phyloP scores from a whole-genome alignment of 2,113 vertebrate genomes.

The Daubentonia madagascariensis region DNA sequence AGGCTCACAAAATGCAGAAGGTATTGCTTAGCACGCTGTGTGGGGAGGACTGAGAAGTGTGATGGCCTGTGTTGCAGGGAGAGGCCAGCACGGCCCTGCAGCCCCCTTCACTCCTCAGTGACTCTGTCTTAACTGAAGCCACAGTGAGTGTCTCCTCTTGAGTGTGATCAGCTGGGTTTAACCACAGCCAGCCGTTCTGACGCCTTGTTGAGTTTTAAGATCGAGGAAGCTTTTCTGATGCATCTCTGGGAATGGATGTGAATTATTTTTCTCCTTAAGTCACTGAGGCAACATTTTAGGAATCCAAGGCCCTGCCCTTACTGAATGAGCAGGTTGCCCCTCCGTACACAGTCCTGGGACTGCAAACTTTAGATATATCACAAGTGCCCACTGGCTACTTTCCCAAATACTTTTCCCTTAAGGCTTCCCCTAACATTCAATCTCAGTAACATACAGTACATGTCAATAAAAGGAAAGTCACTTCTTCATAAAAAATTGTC shows the following conservation, averaged over 20 bases:
- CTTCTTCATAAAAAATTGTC: slow-evolving; percentile 19
- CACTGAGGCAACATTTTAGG: fast-evolving
- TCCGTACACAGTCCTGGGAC: not conserved
- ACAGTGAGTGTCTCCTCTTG: not conserved
- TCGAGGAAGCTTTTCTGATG: not conserved
- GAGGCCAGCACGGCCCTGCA: not conserved
- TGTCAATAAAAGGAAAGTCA: slow-evolving; percentile 25
- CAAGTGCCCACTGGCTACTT: not conserved
- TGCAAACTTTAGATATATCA: not conserved
- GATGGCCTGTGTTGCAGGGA: not conserved
- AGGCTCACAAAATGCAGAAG: not conserved
- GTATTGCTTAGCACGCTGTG: too few species aligned
- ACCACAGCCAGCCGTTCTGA: not conserved
- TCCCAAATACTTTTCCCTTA: slow-evolving; percentile 9
- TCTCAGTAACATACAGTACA: slow-evolving; percentile 57
- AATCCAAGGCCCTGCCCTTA: not conserved
- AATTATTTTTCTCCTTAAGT: not conserved
- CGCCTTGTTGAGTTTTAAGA: not conserved
- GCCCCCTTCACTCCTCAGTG: not conserved
- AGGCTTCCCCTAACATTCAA: slow-evolving; percentile 64
- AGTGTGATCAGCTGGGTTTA: not conserved
- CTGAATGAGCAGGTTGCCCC: fast-evolving
- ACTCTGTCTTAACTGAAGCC: not conserved
- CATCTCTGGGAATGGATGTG: not conserved
- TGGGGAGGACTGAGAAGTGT: not conserved